Evolutionary conservation across 2,113 vertebrate species (phyloP), one percentile per base, ranked within the genome.

Genomic region (Lophura nycthemera): DNA sequence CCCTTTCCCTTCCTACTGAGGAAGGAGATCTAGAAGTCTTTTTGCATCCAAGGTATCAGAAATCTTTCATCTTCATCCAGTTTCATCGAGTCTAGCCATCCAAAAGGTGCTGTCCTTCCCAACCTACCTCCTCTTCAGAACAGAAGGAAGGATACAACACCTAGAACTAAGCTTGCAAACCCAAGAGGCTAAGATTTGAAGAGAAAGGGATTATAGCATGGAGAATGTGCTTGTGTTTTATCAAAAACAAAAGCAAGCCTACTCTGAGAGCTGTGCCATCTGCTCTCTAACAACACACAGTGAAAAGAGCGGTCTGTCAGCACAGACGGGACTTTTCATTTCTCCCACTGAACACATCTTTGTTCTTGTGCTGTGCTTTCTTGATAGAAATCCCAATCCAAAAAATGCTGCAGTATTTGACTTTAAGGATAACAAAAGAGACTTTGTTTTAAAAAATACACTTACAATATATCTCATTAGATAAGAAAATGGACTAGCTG

Each of bases 31-130:
- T 59, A 57, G 75, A 74, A 64, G 64, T 52, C 63, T 8, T 50
- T 59, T 15, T 0, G 0, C 63, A 7, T 52, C 45, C 25, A 2
- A 71, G 43, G 10, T 19, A 73, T 1, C 22, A 24, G 34, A 83
- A 42, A 54, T n/a, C 17, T n/a, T 0, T 0, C 17, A 60, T 60
- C 8, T 66, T 60, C 40, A 85, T 42, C 21, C 17, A 0, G 3
- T 60, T 91, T 91, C 63, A 82, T 24, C 8, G 52, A 67, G 20
- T 14, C 65, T 48, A 25, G 8, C 10, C 27, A 13, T 40, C 42
- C 38, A 38, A 70, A 76, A 74, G 40, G 6, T 52, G 24, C 24
- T 82, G 27, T 52, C 74, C 24, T 72, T 75, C 38, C 65, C 74
- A 85, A 67, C 25, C 21, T 40, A 30, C 40, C 61, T 75, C 8